phyloP scores from a whole-genome alignment of 2,888 invertebrate genomes.

The Lagria hirta region DNA sequence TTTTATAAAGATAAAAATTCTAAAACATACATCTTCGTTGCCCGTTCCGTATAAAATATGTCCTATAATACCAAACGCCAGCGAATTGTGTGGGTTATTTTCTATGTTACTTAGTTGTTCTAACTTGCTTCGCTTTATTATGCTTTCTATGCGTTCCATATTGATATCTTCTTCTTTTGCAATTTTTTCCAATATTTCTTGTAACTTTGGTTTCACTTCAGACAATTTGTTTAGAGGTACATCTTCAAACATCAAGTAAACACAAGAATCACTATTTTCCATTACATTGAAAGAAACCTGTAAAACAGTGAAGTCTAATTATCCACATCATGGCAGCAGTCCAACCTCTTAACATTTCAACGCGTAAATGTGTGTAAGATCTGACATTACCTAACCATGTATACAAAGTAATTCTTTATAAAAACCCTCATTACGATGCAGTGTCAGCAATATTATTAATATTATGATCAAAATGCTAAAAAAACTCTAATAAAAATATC shows the following conservation, averaged over 20 bases:
- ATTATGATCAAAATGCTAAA: too few species aligned
- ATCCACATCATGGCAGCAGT: too few species aligned
- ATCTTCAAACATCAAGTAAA: conserved; percentile 73
- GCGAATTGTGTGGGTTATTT: conserved; percentile 71
- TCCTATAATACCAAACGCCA: conserved; percentile 77
- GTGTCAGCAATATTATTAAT: too few species aligned
- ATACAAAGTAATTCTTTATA: too few species aligned
- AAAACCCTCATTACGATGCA: too few species aligned
- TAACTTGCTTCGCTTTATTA: conserved; percentile 71
- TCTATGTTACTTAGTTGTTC: conserved; percentile 73
- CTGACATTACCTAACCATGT: too few species aligned
- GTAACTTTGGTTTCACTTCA: conserved; percentile 62
- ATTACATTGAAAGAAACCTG: conserved; percentile 68
- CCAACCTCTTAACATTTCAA: too few species aligned
- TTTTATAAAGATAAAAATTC: neutral
- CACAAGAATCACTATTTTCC: conserved; percentile 71
- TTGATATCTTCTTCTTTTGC: conserved; percentile 62
- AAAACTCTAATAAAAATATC: too few species aligned
- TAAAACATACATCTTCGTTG: conserved; percentile 66
- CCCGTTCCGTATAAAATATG: conserved; percentile 81
- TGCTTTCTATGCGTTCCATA: conserved; percentile 71
- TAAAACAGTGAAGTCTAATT: too few species aligned
- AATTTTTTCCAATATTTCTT: conserved; percentile 55
- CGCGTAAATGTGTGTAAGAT: too few species aligned
- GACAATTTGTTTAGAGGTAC: conserved; percentile 70